These are phyloP conservation scores for Pampus argenteus DNA, from an alignment of 2,797 vertebrate species.

Conservation along the genomic window DNA sequence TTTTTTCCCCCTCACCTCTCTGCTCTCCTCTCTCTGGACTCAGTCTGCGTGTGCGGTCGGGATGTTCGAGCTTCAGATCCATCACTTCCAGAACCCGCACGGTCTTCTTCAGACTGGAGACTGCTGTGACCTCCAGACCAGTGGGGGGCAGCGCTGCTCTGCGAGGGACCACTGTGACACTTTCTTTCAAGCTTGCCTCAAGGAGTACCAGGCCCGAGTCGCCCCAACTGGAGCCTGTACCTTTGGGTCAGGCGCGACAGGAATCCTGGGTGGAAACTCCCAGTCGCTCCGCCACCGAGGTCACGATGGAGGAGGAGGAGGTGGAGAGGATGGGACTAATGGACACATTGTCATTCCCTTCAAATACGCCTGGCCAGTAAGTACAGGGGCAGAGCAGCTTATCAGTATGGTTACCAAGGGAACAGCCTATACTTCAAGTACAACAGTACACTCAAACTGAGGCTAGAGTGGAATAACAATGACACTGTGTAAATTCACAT, in stretches of 20 bases:
- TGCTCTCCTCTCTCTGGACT: constrained; percentile 25
- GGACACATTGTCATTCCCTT: constrained; percentile 86
- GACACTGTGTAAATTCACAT: constrained; percentile 46
- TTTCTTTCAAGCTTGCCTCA: constrained; percentile 86
- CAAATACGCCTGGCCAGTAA: constrained; percentile 89
- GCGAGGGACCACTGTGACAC: constrained; percentile 84
- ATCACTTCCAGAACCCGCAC: constrained; percentile 81
- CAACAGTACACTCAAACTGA: constrained; percentile 67
- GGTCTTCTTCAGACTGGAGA: constrained; percentile 81
- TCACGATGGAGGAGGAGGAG: constrained; percentile 60
- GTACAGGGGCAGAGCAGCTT: constrained; percentile 72
- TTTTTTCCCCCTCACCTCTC: not conserved
- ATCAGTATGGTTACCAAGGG: constrained; percentile 76
- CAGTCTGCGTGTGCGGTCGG: constrained; percentile 80
- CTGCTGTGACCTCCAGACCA: constrained; percentile 84
- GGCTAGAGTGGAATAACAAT: constrained; percentile 70
- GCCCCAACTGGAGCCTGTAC: constrained; percentile 81
- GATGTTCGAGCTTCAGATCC: constrained; percentile 87
- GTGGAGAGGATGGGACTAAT: constrained; percentile 68
- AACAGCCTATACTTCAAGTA: constrained; percentile 74
- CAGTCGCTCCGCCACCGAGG: constrained; percentile 74
- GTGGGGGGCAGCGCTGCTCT: constrained; percentile 78
- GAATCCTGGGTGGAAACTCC: constrained; percentile 85
- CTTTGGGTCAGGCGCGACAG: constrained; percentile 81
- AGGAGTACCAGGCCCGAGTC: constrained; percentile 88